Evolutionary conservation across 2,797 vertebrate species (phyloP), one percentile per base, ranked within the genome.

Genomic region (Sciurus carolinensis): DNA sequence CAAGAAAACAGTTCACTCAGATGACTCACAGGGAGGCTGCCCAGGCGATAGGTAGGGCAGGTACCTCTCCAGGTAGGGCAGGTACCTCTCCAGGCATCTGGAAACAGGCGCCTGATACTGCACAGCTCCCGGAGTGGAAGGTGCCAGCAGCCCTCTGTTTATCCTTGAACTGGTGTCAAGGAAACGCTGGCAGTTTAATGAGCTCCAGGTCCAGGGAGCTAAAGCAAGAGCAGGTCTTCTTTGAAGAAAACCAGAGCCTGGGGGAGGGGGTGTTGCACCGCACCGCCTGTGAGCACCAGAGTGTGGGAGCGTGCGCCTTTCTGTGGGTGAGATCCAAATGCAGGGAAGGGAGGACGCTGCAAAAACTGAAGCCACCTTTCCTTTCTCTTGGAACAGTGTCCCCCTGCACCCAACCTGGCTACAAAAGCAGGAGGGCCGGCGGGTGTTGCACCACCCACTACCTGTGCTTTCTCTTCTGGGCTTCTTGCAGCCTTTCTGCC

Each of bases 321-420:
- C 20, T 80, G 71, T 30, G 1, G 7, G 14, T n/a, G 14, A 15
- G 17, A 30, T n/a, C 73, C 69, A 30, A 91, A 18, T 1, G 6
- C 30, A 22, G 33, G 11, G 0, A 0, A 7, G 87, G 8, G 22
- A 42, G 15, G 8, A 71, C 36, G 3, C 10, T 7, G 47, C 33
- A 15, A 76, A 54, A 50, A 28, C 44, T 8, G 3, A 50, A 36
- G 0, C 1, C 69, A 22, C 30, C 6, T 72, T 13, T 0, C 26
- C 42, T 73, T 14, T 30, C 22, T 33, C 13, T 14, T n/a, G 24
- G 54, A 71, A 39, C 3, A 52, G 26, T 9, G 1, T n/a, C 2
- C 17, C 18, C 20, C 0, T 0, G 17, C 9, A 8, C 4, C 54
- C 62, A n/a, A 13, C n/a, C 24, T 2, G 0, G 11, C 1, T 72